Conservation (phyloP, 2,797 vertebrate genomes). For the Danionella dracula region DNA sequence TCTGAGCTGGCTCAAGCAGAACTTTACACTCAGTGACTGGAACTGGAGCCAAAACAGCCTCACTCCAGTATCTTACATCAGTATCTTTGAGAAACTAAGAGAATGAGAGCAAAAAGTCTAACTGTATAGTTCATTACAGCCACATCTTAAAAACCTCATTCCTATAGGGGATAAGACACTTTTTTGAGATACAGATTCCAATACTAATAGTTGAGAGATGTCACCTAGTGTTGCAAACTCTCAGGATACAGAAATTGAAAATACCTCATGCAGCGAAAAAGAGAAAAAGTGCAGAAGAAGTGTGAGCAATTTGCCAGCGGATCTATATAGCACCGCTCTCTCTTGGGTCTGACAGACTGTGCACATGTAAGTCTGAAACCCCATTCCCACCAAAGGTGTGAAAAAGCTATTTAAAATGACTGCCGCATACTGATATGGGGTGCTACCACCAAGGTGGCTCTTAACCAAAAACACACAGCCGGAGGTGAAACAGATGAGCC, state of each 20-base stretch:
- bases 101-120: background rate
- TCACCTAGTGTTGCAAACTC: background rate
- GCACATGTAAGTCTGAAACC: constrained; percentile 8
- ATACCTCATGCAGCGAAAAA: background rate
- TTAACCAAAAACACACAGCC: constrained; percentile 32
- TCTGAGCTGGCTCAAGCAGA: constrained; percentile 32
- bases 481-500: background rate
- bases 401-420: constrained; percentile 38
- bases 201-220: background rate
- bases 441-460: constrained; percentile 1
- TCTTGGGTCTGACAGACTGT: constrained; percentile 5
- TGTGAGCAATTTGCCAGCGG: constrained; percentile 10
- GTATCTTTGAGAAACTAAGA: constrained; percentile 18
- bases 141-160: no score
- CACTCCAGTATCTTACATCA: background rate
- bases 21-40: constrained; percentile 23
- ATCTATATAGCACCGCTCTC: constrained; percentile 4
- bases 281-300: constrained; percentile 15
- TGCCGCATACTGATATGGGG: constrained; percentile 23
- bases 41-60: constrained; percentile 20
- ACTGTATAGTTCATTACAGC: no score
- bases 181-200: no score
- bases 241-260: background rate
- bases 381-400: constrained; percentile 21
- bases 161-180: no score